These are phyloP conservation scores for Empidonax alnorum DNA, from an alignment of 2,113 vertebrate genomes.

Conservation along the genomic window DNA sequence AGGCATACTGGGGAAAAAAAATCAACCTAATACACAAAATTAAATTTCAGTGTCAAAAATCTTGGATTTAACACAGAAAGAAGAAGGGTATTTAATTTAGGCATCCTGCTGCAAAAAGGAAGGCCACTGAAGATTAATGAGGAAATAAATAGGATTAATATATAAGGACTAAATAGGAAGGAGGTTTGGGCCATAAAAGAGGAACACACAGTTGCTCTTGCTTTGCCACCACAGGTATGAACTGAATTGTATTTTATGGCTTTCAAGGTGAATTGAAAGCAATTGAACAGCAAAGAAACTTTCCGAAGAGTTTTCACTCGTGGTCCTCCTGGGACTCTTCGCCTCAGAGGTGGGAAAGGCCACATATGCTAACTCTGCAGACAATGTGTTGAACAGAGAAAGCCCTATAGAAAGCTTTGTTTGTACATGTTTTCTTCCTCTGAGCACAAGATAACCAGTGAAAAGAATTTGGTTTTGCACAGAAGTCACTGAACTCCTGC, in stretches of 20 bases:
- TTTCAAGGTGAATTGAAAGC: not conserved
- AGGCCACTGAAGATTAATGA: not conserved
- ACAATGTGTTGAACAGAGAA: not conserved
- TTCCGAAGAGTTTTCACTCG: not conserved
- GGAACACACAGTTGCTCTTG: not conserved
- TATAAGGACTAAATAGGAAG: not conserved
- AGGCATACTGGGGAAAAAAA: not conserved
- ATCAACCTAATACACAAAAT: not conserved
- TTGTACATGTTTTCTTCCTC: not conserved
- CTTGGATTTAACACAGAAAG: not conserved
- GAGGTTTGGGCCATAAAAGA: not conserved
- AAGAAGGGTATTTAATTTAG: not conserved
- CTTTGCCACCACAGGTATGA: not conserved
- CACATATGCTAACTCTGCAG: not conserved
- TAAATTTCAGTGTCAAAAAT: not conserved
- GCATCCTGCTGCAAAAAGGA: not conserved
- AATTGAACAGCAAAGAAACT: not conserved
- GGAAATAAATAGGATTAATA: not conserved
- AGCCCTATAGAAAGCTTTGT: not conserved
- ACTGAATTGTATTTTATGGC: not conserved
- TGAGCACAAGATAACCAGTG: accelerated
- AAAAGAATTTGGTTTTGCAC: not conserved
- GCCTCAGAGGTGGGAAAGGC: accelerated
- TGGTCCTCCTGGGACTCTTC: not conserved
- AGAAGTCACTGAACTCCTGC: not conserved